A percentile compares a stretch with the other conserved stretches of the same genome.
Conservation (phyloP, 2,113 vertebrate genomes). For the Phainopepla nitens region DNA sequence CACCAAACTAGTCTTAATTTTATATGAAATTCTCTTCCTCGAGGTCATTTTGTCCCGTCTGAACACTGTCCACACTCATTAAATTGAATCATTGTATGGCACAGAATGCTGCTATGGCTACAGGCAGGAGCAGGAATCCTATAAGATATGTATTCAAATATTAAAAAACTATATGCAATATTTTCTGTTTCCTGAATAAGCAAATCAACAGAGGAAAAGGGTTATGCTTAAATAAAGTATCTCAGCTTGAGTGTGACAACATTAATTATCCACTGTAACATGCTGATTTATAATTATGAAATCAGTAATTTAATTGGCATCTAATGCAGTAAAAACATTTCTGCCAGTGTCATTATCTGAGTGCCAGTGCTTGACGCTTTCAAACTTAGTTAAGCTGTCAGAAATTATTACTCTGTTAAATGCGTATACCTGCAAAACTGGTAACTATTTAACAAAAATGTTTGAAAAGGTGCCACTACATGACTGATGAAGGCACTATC, state of each 20-base stretch:
- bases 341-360: constrained; percentile 51
- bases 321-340: constrained; percentile 66
- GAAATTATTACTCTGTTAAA: constrained; percentile 22
- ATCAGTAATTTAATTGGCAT: constrained; percentile 75
- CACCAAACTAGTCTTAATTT: background rate
- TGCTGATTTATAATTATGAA: constrained; percentile 69
- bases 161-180: constrained; percentile 29
- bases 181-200: constrained; percentile 60
- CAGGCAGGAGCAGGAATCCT: constrained; percentile 18
- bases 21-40: background rate
- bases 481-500: background rate
- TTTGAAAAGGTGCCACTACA: background rate
- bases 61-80: background rate
- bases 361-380: constrained; percentile 43
- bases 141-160: background rate
- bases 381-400: constrained; percentile 44
- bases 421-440: background rate
- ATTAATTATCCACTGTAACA: constrained; percentile 67
- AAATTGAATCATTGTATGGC: background rate
- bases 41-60: background rate
- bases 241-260: constrained; percentile 62
- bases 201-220: constrained; percentile 54
- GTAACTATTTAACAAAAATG: background rate
- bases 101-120: background rate
- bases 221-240: constrained; percentile 54